phyloP scores from a whole-genome alignment of 1,140 invertebrate genomes.

The Zaprionus africanus region DNA sequence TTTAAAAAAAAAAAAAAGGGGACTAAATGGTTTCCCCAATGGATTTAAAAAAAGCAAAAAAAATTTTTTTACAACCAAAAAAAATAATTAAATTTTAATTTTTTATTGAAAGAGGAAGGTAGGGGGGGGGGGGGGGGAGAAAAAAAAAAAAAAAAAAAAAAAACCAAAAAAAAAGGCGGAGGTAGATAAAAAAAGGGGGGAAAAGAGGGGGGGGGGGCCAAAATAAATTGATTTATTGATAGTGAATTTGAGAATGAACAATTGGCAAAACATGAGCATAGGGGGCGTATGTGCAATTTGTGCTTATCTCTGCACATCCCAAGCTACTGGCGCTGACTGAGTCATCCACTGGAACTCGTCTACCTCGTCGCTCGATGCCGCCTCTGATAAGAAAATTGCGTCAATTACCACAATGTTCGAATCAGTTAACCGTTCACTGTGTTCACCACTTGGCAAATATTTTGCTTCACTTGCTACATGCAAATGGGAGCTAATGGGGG shows the following conservation, averaged over 20 bases:
- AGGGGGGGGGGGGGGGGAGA: too few relatives aligned
- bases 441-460: constrained; percentile 57
- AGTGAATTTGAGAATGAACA: constrained; percentile 52
- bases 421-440: constrained; percentile 10
- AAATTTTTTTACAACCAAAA: too few relatives aligned
- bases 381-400: constrained; percentile 61
- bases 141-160: too few relatives aligned
- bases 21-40: too few relatives aligned
- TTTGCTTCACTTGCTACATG: constrained; percentile 56
- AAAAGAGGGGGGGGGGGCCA: too few relatives aligned
- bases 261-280: constrained; percentile 39
- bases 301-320: constrained; percentile 2
- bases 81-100: too few relatives aligned
- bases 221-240: constrained; percentile 74
- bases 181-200: too few relatives aligned
- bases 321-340: constrained; percentile 19
- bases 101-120: too few relatives aligned
- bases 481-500: constrained; percentile 38
- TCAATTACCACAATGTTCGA: constrained; percentile 60
- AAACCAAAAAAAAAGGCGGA: too few relatives aligned
- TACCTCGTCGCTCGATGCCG: not conserved
- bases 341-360: not conserved
- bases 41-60: too few relatives aligned
- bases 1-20: too few relatives aligned
- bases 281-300: constrained; percentile 30